Conservation (phyloP, 2,113 vertebrate species). For the Cynocephalus volans region DNA sequence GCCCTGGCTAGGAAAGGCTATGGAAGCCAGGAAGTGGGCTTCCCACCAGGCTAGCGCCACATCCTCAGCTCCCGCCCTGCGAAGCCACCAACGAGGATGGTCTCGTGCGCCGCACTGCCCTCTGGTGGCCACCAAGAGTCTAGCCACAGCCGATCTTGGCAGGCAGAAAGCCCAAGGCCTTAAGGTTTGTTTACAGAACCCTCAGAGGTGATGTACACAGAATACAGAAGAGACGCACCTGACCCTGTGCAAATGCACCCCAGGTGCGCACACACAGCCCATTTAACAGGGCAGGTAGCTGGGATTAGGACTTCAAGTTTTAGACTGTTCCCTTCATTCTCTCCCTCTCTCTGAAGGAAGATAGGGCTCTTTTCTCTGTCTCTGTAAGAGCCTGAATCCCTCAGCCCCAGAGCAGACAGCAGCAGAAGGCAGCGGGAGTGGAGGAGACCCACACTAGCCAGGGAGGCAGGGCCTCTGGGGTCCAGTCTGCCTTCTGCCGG, state of each 20-base stretch:
- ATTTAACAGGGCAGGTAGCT: neutral
- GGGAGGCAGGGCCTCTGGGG: neutral
- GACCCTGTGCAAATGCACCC: neutral
- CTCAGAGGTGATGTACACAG: neutral
- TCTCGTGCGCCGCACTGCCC: conserved; percentile 77
- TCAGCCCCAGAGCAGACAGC: neutral
- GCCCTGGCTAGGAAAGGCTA: neutral
- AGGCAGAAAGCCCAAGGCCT: conserved; percentile 45
- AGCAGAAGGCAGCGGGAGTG: too few relatives aligned
- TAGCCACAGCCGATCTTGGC: neutral
- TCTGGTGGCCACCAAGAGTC: conserved; percentile 78
- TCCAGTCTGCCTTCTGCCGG: neutral
- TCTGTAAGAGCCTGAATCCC: neutral
- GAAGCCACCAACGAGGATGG: neutral
- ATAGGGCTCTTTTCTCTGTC: neutral
- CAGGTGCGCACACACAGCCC: neutral
- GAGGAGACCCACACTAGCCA: neutral
- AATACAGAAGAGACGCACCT: neutral
- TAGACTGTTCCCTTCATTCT: neutral
- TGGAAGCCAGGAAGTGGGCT: neutral
- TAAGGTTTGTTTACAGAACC: conserved; percentile 68
- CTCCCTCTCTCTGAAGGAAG: neutral
- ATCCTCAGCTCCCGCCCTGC: neutral
- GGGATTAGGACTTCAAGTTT: neutral
- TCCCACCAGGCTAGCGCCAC: neutral